phyloP scores from a whole-genome alignment of 2,113 vertebrate genomes.

The Alligator sinensis region DNA sequence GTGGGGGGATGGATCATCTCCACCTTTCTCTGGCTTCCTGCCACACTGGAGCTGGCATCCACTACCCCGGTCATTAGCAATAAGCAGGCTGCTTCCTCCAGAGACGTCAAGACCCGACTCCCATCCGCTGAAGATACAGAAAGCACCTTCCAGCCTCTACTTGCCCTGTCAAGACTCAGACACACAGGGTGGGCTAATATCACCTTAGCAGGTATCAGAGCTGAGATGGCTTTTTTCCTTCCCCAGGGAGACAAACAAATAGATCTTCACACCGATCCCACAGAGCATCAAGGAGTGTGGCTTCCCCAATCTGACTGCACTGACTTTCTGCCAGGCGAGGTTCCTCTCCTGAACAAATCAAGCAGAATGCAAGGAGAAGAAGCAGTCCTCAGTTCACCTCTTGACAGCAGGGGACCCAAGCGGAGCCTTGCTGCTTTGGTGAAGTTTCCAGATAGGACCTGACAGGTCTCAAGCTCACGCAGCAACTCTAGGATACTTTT shows the following conservation, averaged over 20 bases:
- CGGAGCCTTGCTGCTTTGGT: not conserved
- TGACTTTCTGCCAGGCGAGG: not conserved
- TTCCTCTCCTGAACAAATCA: not conserved
- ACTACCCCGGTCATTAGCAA: not conserved
- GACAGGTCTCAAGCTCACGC: not conserved
- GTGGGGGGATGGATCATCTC: not conserved
- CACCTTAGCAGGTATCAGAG: too few relatives aligned
- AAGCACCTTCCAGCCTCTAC: not conserved
- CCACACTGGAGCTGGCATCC: not conserved
- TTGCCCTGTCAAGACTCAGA: not conserved
- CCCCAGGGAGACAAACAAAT: not conserved
- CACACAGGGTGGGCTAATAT: too few relatives aligned
- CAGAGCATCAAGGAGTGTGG: rapidly evolving
- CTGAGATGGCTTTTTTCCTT: rapidly evolving
- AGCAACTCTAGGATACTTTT: rapidly evolving
- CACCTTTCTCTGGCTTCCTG: not conserved
- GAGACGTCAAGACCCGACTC: not conserved
- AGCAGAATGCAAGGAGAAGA: not conserved
- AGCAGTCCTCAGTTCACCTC: rapidly evolving
- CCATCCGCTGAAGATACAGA: rapidly evolving
- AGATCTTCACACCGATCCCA: not conserved
- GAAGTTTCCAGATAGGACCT: rapidly evolving
- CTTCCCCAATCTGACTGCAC: rapidly evolving
- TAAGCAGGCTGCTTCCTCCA: not conserved
- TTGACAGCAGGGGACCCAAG: not conserved